Conservation (phyloP, 64 coral and sea anemone species). For the Dendrophyllia cribrosa region DNA sequence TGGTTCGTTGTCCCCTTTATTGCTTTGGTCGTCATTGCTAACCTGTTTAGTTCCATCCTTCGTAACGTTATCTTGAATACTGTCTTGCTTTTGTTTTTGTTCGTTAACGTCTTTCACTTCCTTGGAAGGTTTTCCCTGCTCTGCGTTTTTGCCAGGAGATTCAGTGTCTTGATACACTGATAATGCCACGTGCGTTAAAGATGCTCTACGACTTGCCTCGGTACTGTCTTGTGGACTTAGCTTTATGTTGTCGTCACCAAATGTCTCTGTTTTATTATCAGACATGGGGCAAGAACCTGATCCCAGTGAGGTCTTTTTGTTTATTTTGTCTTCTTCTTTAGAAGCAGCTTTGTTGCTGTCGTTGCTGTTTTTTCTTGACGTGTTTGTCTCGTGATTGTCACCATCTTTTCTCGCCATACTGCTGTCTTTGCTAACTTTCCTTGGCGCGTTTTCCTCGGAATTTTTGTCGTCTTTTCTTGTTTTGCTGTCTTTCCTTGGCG, state of each 20-base stretch:
- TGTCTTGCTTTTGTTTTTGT: background rate
- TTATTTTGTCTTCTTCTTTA: background rate
- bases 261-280: background rate
- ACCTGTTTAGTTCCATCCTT: background rate
- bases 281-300: background rate
- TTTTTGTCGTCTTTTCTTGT: background rate
- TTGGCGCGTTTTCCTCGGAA: background rate
- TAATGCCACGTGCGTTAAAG: conserved; percentile 13
- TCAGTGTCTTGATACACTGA: background rate
- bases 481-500: background rate
- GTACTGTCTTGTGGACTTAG: background rate
- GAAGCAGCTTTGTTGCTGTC: background rate
- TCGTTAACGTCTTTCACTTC: background rate
- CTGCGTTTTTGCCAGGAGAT: background rate
- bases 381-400: no score
- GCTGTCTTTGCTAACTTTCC: background rate
- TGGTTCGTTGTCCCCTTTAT: background rate
- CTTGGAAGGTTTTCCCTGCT: background rate
- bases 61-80: background rate
- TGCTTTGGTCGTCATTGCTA: background rate
- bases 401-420: no score
- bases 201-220: background rate
- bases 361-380: background rate
- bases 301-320: background rate
- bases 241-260: background rate